Evolutionary conservation across 35 echinoderm and acorn worm species (phyloP), one percentile per base, ranked within the genome.

Genomic region (Lytechinus variegatus): DNA sequence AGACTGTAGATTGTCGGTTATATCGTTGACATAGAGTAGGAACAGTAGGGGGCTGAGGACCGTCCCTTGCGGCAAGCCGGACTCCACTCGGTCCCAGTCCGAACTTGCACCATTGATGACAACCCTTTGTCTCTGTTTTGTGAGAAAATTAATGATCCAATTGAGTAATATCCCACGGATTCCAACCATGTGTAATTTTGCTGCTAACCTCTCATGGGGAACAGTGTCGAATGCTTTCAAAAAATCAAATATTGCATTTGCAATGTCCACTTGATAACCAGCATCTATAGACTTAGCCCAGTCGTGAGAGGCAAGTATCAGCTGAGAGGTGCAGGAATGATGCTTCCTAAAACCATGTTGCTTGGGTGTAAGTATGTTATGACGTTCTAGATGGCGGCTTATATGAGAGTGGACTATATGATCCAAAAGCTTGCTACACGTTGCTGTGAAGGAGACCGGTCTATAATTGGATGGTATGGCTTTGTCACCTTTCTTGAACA

Each of bases 401-500:
- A 98, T 90, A 53, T 96, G 12, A 92, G 14, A 28, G 52, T 52
- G 28, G 28, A 53, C 52, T 4, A 92, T 95, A 92, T 92, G 27
- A 4, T 92, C 89, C 4, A 92, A 8, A 21, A 92, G 89, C 56
- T 97, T 98, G 61, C 95, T 94, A 86, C 61, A 95, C 87, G 96
- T 97, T 14, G 87, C 91, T 8, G 96, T 98, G 52, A 97, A 86
- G 27, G 94, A 97, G 27, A 96, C 92, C 53, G 94, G 89, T 56
- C 89, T 60, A 94, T 97, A 96, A 27, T 97, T 96, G 12, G 96
- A 86, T 52, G 95, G 55, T 28, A 87, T 27, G 29, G 86, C 94
- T 52, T 86, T 71, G 13, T 97, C 52, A 51, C 96, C 96, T 95
- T 97, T 98, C 71, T 96, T 96, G 87, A 89, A 96, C 53, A 98